Evolutionary conservation across 2,797 vertebrate genomes (phyloP).

Genomic region (Pseudopleuronectes americanus): DNA sequence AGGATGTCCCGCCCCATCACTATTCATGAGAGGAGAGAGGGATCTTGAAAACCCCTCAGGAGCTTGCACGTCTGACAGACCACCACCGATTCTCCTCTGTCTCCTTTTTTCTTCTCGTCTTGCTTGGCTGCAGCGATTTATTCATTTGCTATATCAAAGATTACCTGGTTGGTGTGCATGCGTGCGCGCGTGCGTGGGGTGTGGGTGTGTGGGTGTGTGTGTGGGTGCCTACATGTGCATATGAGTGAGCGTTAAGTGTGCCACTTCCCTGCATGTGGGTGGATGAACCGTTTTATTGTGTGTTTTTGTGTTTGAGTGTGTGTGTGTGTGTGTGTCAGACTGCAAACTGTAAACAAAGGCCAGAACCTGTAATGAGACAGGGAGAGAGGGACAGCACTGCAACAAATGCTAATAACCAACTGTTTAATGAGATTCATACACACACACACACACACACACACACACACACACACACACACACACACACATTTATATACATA

Average conservation of each 20-base stretch:
- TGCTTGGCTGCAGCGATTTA: conserved; percentile 69
- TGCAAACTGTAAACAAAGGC: conserved; percentile 58
- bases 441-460: neutral
- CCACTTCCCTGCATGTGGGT: conserved; percentile 56
- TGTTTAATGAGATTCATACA: conserved; percentile 47
- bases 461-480: neutral
- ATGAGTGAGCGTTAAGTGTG: conserved; percentile 56
- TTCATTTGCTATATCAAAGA: conserved; percentile 76
- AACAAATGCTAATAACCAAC: conserved; percentile 62
- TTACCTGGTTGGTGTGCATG: conserved; percentile 47
- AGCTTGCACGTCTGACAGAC: conserved; percentile 62
- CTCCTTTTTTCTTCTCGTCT: conserved; percentile 58
- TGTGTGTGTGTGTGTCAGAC: conserved; percentile 30
- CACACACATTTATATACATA: conserved; percentile 10
- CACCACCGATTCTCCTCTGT: conserved; percentile 51
- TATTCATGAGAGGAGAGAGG: conserved; percentile 72
- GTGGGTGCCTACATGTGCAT: conserved; percentile 12
- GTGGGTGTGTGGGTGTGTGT: conserved; percentile 5
- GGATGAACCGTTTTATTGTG: conserved; percentile 54
- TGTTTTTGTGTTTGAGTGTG: conserved; percentile 13
- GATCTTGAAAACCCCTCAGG: conserved; percentile 55
- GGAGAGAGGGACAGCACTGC: conserved; percentile 50
- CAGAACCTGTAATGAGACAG: conserved; percentile 68
- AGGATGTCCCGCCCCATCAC: conserved; percentile 63
- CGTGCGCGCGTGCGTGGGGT: conserved; percentile 19